phyloP scores from a whole-genome alignment of 2,888 invertebrate species.

The Itoplectis maculator region DNA sequence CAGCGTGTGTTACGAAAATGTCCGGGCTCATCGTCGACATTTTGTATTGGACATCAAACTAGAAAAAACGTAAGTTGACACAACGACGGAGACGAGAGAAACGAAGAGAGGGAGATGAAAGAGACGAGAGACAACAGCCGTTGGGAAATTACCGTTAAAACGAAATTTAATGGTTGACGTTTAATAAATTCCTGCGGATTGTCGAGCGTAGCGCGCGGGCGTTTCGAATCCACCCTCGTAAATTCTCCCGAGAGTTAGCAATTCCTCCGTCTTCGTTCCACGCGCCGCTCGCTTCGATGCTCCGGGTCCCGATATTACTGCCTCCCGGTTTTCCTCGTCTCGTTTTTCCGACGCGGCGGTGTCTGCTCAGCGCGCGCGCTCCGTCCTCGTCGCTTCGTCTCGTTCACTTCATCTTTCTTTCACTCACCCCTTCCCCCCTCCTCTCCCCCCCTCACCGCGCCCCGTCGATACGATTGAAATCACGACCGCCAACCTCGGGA shows the following conservation, averaged over 20 bases:
- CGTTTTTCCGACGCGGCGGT: constrained; percentile 11
- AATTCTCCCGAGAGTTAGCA: constrained; percentile 61
- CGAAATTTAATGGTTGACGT: constrained; percentile 74
- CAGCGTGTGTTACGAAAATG: constrained; percentile 1
- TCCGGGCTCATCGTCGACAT: constrained; percentile 14
- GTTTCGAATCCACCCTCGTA: constrained; percentile 56
- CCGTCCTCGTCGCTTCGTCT: constrained; percentile 54
- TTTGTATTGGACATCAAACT: neutral
- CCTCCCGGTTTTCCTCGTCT: constrained; percentile 51
- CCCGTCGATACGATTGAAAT: constrained; percentile 61
- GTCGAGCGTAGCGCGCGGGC: constrained; percentile 47
- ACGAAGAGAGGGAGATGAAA: neutral
- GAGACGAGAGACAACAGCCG: constrained; percentile 63
- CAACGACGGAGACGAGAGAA: too few relatives aligned
- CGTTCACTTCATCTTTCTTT: constrained; percentile 49
- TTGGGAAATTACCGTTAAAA: constrained; percentile 74
- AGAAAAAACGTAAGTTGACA: neutral
- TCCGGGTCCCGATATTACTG: constrained; percentile 49
- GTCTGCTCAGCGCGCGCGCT: constrained; percentile 23
- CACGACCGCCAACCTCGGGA: constrained; percentile 53
- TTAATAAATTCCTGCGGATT: constrained; percentile 73
- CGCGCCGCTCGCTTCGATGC: constrained; percentile 43
- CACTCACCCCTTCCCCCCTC: constrained; percentile 17
- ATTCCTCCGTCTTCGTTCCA: constrained; percentile 36
- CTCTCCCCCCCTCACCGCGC: neutral